Conservation (phyloP, 2,797 vertebrate species). For the Anabas testudineus region DNA sequence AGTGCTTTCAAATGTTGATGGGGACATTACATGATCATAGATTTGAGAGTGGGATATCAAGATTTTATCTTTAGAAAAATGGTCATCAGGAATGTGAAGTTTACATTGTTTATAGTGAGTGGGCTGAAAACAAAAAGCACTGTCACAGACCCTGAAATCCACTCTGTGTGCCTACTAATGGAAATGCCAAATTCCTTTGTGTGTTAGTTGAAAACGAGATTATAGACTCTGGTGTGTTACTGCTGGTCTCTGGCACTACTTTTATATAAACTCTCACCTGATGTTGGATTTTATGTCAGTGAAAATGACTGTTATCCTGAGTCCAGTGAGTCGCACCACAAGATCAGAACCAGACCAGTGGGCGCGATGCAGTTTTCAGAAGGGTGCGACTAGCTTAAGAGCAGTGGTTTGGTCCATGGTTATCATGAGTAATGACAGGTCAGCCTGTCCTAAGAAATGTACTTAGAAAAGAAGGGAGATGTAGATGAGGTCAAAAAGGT, state of each 20-base stretch:
- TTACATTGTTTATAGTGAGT: slow-evolving; percentile 51
- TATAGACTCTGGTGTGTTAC: slow-evolving; percentile 31
- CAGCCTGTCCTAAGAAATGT: background rate
- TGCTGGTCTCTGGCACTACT: slow-evolving; percentile 32
- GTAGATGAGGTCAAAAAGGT: slow-evolving; percentile 3
- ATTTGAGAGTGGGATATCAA: slow-evolving; percentile 61
- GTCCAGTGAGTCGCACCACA: slow-evolving; percentile 10
- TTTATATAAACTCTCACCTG: slow-evolving; percentile 15
- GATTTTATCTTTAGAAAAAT: slow-evolving; percentile 55
- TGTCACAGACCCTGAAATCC: background rate
- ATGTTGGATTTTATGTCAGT: background rate
- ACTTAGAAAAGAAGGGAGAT: background rate
- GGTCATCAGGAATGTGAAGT: slow-evolving; percentile 75
- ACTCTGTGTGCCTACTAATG: slow-evolving; percentile 32
- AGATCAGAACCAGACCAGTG: slow-evolving; percentile 14
- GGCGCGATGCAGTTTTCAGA: background rate
- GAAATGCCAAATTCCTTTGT: slow-evolving; percentile 16
- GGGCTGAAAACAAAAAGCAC: slow-evolving; percentile 37
- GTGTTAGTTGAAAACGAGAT: slow-evolving; percentile 16
- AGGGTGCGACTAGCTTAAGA: background rate
- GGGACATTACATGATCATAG: slow-evolving; percentile 57
- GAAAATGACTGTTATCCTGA: background rate
- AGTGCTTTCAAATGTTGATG: slow-evolving; percentile 28
- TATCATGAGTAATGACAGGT: background rate
- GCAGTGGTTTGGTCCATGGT: slow-evolving; percentile 3